Percentiles rank a stretch among this genome's conserved stretches.
Evolutionary conservation across 2,113 vertebrate species (phyloP).

Genomic region (Hucho hucho): DNA sequence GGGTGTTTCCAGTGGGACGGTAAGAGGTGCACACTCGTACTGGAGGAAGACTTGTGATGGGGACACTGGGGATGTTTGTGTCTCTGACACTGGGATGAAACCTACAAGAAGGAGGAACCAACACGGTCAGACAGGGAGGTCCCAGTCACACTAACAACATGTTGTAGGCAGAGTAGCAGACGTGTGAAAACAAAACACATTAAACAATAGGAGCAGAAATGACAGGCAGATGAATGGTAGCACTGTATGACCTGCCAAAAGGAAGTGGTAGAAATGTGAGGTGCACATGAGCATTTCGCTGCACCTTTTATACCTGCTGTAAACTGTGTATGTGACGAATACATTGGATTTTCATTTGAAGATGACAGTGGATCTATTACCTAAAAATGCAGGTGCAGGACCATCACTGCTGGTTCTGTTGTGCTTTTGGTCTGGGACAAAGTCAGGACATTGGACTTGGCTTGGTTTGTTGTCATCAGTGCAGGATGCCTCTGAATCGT

Average conservation of each 20-base stretch:
- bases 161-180: background rate
- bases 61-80: background rate
- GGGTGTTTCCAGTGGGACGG: slow-evolving; percentile 13
- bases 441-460: slow-evolving; percentile 31
- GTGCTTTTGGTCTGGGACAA: slow-evolving; percentile 11
- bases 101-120: slow-evolving; percentile 5
- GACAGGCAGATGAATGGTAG: background rate
- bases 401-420: slow-evolving; percentile 5
- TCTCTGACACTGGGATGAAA: slow-evolving; percentile 2
- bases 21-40: background rate
- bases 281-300: background rate
- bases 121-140: slow-evolving; percentile 21
- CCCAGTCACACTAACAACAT: background rate
- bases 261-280: background rate
- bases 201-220: background rate
- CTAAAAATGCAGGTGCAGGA: slow-evolving; percentile 28
- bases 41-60: background rate
- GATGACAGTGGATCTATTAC: slow-evolving; percentile 33
- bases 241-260: background rate
- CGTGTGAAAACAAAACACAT: background rate
- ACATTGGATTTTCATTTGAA: background rate
- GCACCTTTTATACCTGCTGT: too few species aligned
- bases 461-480: slow-evolving; percentile 18
- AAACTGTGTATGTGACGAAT: too few species aligned
- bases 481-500: slow-evolving; percentile 10